phyloP scores from a whole-genome alignment of 2,113 vertebrate species.

The Rhegmatorhina hoffmannsi region DNA sequence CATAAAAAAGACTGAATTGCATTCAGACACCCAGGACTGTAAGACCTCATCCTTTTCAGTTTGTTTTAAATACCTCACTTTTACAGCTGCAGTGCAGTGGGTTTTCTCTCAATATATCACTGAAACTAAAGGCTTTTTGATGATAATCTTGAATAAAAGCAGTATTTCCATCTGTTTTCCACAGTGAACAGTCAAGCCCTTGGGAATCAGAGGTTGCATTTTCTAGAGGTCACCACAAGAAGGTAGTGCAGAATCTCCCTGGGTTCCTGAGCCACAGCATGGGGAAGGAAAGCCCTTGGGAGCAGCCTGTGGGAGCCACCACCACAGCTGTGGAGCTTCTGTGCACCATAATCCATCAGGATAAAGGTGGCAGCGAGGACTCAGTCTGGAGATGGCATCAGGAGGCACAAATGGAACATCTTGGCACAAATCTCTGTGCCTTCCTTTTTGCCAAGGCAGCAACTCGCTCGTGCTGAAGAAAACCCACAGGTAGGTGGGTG shows the following conservation, averaged over 20 bases:
- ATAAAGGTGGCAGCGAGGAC: background rate
- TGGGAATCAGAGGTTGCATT: background rate
- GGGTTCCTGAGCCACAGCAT: background rate
- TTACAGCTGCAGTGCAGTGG: background rate
- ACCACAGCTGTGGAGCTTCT: background rate
- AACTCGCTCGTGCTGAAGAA: accelerated
- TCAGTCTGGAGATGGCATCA: background rate
- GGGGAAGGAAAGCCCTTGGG: background rate
- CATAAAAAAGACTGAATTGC: background rate
- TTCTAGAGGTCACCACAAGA: background rate
- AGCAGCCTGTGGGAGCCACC: background rate
- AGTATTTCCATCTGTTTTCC: background rate
- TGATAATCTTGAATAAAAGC: background rate
- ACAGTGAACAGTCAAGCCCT: background rate
- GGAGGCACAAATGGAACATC: background rate
- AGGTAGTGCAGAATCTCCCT: background rate
- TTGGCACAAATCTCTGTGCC: background rate
- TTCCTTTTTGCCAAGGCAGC: background rate
- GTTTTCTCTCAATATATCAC: background rate
- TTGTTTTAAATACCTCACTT: background rate
- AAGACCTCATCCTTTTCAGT: background rate
- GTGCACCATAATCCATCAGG: background rate
- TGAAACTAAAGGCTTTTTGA: background rate
- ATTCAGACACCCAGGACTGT: background rate
- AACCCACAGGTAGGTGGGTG: background rate